Evolutionary conservation across 2,888 invertebrate species (phyloP), one percentile per base, ranked within the genome.

Genomic region (Oxyscelio sp.): DNA sequence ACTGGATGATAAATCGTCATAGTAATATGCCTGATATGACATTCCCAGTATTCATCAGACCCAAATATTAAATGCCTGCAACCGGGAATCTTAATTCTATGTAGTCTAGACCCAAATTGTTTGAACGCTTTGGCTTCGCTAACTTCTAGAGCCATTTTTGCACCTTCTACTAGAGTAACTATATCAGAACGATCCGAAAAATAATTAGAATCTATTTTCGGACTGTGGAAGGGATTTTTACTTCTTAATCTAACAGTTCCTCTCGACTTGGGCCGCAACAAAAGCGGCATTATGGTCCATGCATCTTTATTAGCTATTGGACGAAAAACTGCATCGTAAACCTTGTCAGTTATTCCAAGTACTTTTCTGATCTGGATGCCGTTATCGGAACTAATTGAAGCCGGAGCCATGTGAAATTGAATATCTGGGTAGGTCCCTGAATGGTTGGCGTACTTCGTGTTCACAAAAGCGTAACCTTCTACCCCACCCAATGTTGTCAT

Each of bases 381-480:
- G 71, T 96, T 96, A 91, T 98, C 98, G 0, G 97, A 97, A 77
- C 97, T 97, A 45, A 98, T 96, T 0, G 97, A 97, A 0, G 98
- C 98, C 0, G 98, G 98, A 1, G 98, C 98, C 97, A 98, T 98
- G 91, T 98, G 98, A 90, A 98, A 97, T 90, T 98, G 98, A 54
- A 98, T 96, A 89, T 98, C 98, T 0, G 98, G 98, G 96, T 97
- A 97, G 84, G 96, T 95, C 1, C 96, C 96, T 1, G 97, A 96
- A 59, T 95, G 95, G 90, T 98, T 98, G 0, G 97, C 98, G 88
- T 96, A 97, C 83, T 96, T 97, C 0, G 98, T 98, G 88, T 97
- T 97, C 0, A 98, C 96, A 93, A 98, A 98, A 1, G 97, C 98
- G 66, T 98, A 94, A 0, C 97, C 98, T 94, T 98, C 98, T 5